Conservation (phyloP, 2,113 vertebrate genomes). For the Nettapus auritus region DNA sequence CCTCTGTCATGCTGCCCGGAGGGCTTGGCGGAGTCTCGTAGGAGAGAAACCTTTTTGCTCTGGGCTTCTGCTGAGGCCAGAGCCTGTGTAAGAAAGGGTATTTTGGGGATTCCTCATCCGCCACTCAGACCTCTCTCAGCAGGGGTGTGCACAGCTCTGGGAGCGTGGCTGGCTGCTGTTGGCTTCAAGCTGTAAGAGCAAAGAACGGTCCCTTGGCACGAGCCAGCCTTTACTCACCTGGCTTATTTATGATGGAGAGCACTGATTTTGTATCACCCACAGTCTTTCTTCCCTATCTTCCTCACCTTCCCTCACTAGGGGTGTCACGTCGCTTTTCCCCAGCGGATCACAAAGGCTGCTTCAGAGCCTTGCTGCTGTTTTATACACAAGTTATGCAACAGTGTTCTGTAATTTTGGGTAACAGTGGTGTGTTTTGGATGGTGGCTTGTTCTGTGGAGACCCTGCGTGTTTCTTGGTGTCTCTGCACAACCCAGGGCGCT, state of each 20-base stretch:
- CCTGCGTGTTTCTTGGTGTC: not conserved
- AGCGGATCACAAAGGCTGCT: not conserved
- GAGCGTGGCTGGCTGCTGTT: not conserved
- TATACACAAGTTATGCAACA: slow-evolving; percentile 25
- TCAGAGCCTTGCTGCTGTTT: slow-evolving; percentile 16
- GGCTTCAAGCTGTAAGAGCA: not conserved
- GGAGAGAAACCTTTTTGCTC: not conserved
- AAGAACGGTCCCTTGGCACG: not conserved
- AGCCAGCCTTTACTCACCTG: not conserved
- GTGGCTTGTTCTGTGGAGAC: not conserved
- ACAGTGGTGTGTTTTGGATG: not conserved
- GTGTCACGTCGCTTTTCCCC: not conserved
- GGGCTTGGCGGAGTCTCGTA: not conserved
- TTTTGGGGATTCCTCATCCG: slow-evolving; percentile 2
- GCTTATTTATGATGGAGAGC: not conserved
- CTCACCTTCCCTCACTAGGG: not conserved
- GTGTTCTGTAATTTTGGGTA: not conserved
- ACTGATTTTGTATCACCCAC: not conserved
- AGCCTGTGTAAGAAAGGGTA: not conserved
- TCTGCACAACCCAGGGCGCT: slow-evolving; percentile 7
- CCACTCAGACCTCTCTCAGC: not conserved
- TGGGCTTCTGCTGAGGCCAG: not conserved
- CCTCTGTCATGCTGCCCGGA: not conserved
- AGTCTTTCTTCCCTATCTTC: not conserved
- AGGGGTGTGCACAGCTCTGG: not conserved